A percentile compares a stretch with the other conserved stretches of the same genome.
Conservation (phyloP, 2,797 vertebrate species). For the Peromyscus aztecus region DNA sequence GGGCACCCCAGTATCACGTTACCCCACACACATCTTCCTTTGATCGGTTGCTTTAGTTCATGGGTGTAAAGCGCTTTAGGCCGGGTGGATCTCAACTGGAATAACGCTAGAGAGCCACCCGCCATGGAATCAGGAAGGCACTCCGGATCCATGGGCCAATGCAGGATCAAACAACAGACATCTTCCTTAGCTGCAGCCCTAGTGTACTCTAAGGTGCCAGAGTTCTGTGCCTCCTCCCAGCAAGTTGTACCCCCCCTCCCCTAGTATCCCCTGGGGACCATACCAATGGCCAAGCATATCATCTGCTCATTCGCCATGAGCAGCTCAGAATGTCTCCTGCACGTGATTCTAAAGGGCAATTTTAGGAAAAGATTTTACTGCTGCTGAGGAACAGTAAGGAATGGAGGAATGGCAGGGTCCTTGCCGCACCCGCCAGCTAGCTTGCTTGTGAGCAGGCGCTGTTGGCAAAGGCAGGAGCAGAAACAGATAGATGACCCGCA, state of each 20-base stretch:
- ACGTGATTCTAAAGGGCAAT: conserved; percentile 43
- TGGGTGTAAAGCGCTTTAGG: background rate
- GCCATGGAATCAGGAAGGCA: accelerated
- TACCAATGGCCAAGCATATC: background rate
- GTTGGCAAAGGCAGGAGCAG: conserved; percentile 64
- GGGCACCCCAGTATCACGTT: background rate
- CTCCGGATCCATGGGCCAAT: background rate
- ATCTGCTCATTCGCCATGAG: background rate
- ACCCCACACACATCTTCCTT: too few relatives aligned
- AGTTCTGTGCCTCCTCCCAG: too few relatives aligned
- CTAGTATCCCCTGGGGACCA: background rate
- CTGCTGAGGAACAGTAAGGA: conserved; percentile 59
- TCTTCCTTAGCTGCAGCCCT: background rate
- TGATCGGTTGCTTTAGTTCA: background rate
- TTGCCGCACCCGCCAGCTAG: conserved; percentile 3
- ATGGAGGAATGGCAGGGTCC: conserved; percentile 16
- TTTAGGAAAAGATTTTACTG: conserved; percentile 59
- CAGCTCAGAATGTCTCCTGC: background rate
- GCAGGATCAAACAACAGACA: background rate
- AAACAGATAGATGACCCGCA: conserved; percentile 76
- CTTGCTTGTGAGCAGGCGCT: background rate
- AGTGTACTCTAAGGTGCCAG: background rate
- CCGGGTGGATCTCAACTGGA: too few relatives aligned
- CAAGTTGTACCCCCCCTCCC: background rate
- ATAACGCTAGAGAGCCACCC: background rate